Evolutionary conservation across 1,140 invertebrate genomes (phyloP).

Genomic region (Heterodera carotae): DNA sequence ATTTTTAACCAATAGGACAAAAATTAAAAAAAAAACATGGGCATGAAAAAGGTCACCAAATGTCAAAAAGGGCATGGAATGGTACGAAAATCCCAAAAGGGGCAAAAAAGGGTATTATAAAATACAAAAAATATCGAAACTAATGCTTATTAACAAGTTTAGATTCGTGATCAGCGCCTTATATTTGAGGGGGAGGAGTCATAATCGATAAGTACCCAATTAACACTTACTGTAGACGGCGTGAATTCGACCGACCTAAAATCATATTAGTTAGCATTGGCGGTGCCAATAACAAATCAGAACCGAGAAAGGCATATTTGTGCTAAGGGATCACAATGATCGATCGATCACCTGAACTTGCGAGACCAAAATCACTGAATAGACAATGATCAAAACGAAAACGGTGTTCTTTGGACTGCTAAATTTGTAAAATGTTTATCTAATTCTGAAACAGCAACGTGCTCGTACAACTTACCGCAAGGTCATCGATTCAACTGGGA

Average conservation of each 20-base stretch:
- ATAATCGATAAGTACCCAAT: background rate
- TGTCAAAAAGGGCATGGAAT: too few relatives aligned
- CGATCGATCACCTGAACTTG: conserved; percentile 56
- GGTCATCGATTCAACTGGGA: conserved; percentile 32
- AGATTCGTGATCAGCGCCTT: too few relatives aligned
- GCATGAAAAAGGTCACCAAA: too few relatives aligned
- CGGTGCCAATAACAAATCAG: background rate
- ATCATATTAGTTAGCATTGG: background rate
- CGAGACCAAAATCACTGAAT: conserved; percentile 52
- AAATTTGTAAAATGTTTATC: conserved; percentile 68
- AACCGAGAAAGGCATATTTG: too few relatives aligned
- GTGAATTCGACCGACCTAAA: conserved; percentile 68
- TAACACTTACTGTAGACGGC: conserved; percentile 70
- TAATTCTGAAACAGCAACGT: background rate
- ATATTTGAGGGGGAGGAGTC: too few relatives aligned
- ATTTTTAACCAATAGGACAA: too few relatives aligned
- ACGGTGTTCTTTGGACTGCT: conserved; percentile 82
- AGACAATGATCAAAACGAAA: conserved; percentile 47
- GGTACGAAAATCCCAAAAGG: too few relatives aligned
- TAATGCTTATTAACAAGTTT: too few relatives aligned
- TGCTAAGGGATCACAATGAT: too few relatives aligned
- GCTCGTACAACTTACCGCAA: conserved; percentile 8
- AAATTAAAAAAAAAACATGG: too few relatives aligned
- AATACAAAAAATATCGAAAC: too few relatives aligned
- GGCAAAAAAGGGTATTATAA: too few relatives aligned